Base-by-base conservation (phyloP, 2,113 vertebrate genomes). In the Sturnus vulgaris region DNA sequence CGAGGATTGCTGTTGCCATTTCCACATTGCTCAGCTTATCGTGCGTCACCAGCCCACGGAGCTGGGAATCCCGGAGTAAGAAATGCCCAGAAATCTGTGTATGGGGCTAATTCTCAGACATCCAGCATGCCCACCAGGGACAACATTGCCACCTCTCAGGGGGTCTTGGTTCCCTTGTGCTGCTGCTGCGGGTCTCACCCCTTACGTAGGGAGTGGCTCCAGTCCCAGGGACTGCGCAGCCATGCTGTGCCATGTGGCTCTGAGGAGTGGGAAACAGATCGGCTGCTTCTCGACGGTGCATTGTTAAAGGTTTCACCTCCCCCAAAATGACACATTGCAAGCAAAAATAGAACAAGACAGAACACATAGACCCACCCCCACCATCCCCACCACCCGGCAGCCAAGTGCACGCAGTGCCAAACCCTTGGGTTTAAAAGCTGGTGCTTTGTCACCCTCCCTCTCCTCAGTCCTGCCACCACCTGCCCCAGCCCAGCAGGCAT, bases 261-360 rank as follows among this genome's bases (percentile, higher is more conserved):
- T 50, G 25, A 12, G 75, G 92, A 91, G 49, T 18, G 40, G 42
- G 55, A 47, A 89, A 71, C 89, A 87, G 92, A 73, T 89, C 39
- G 78, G 70, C 92, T 80, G 76, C 85, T 94, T 95, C 82, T 96
- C 2, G 3, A 31, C 4, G 5, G 76, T 57, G 95, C 96, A 86
- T 94, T 88, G 93, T 96, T 97, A 91, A 94, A 96, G 93, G 85
- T 95, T 97, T 97, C 94, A 95, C 94, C 93, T 97, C 94, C 96
- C 92, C 91, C 92, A 96, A 95, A 93, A 87, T 97, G 96, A 97
- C 93, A 97, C 95, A 96, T 94, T 80, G 64, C 22, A 1, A 82
- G 87, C 91, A 81, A 94, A 97, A 97, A 97, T 97, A 97, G 96
- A 95, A 92, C 95, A 96, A 97, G 95, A 89, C 95, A 96, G 96